These are phyloP conservation scores for Carassius auratus DNA, from an alignment of 2,113 vertebrate genomes.

Conservation along the genomic window DNA sequence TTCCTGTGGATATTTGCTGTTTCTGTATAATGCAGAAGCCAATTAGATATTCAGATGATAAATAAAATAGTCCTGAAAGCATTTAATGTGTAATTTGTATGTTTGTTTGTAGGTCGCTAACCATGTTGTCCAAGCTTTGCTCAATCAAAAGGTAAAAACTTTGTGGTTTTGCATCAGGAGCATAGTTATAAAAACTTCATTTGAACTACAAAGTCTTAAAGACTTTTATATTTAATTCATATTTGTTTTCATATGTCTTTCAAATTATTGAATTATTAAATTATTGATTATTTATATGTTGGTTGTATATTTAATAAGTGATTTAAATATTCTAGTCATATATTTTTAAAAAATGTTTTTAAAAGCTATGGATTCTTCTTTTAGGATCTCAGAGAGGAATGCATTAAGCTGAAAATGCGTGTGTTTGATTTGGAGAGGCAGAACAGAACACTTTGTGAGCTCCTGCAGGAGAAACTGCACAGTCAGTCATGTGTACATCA, in stretches of 20 bases:
- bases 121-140: conserved; percentile 92
- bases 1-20: not conserved
- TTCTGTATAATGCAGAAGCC: not conserved
- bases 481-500: conserved; percentile 81
- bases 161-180: not conserved
- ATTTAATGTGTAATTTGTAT: not conserved
- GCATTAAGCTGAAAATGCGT: conserved; percentile 94
- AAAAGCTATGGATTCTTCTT: conserved; percentile 52
- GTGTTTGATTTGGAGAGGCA: conserved; percentile 95
- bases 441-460: conserved; percentile 89
- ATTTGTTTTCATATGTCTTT: not conserved
- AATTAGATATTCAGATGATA: not conserved
- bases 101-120: conserved; percentile 84
- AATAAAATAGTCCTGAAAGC: not conserved
- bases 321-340: not conserved
- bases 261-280: not conserved
- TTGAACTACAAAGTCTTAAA: not conserved
- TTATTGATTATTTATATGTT: too few species aligned
- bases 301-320: conserved; percentile 2
- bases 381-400: conserved; percentile 94
- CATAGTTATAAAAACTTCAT: not conserved
- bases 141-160: conserved; percentile 90
- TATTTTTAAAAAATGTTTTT: too few species aligned
- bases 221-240: not conserved
- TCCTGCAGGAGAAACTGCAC: conserved; percentile 93